These are phyloP conservation scores for Atrina japonica DNA, from an alignment of 2,888 invertebrate species.

Conservation along the genomic window DNA sequence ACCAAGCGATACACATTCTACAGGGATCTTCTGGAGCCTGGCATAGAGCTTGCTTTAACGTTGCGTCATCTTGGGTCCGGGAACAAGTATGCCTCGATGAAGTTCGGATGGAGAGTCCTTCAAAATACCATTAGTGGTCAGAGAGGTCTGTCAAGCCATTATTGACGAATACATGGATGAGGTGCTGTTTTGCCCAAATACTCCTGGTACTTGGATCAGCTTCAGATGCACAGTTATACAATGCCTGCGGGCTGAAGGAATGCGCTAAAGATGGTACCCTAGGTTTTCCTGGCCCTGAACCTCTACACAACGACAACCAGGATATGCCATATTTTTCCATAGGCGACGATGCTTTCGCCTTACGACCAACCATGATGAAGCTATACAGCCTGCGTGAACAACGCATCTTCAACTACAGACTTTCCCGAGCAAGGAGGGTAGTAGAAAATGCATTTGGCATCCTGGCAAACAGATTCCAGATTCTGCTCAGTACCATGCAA, in stretches of 20 bases:
- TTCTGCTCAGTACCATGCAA: slow-evolving; percentile 51
- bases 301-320: too few species aligned
- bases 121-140: slow-evolving; percentile 51
- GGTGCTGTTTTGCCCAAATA: slow-evolving; percentile 38
- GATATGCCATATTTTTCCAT: too few species aligned
- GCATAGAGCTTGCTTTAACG: slow-evolving; percentile 42
- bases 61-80: slow-evolving; percentile 38
- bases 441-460: too few species aligned
- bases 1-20: slow-evolving; percentile 39
- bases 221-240: slow-evolving; percentile 43
- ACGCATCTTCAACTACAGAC: slow-evolving; percentile 44
- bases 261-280: slow-evolving; percentile 35
- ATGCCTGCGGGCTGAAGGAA: slow-evolving; percentile 40
- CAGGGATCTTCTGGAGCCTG: slow-evolving; percentile 38
- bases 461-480: slow-evolving; percentile 53
- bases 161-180: slow-evolving; percentile 46
- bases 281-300: slow-evolving; percentile 46
- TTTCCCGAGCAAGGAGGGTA: too few species aligned
- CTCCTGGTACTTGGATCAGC: slow-evolving; percentile 33
- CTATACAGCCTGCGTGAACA: slow-evolving; percentile 42
- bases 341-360: too few species aligned
- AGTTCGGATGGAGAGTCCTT: slow-evolving; percentile 50
- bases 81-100: slow-evolving; percentile 16
- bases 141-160: slow-evolving; percentile 52
- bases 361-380: too few species aligned